phyloP scores from a whole-genome alignment of 2,797 vertebrate species.

The Chaetodon trifasciatus region DNA sequence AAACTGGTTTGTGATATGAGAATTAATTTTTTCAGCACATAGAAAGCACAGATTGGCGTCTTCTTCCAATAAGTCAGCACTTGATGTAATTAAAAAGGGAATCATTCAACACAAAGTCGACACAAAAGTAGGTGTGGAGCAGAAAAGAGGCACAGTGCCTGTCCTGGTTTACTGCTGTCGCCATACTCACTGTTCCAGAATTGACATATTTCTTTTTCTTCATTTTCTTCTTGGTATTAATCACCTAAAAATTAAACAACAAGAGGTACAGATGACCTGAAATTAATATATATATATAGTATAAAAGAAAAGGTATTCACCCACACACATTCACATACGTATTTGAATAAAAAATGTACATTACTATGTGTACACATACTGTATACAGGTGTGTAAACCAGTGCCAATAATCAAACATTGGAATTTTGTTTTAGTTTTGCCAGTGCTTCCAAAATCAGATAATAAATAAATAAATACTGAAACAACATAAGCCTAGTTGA shows the following conservation, averaged over 20 bases:
- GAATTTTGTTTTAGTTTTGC: neutral
- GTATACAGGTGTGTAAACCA: neutral
- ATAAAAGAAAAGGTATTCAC: too few species aligned
- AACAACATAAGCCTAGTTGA: too few species aligned
- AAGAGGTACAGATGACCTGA: neutral
- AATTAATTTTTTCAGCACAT: slow-evolving; percentile 30
- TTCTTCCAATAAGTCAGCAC: slow-evolving; percentile 39
- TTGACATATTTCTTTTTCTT: slow-evolving; percentile 98
- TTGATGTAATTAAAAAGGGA: slow-evolving; percentile 40
- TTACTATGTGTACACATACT: neutral
- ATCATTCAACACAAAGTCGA: slow-evolving; percentile 16
- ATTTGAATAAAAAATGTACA: neutral
- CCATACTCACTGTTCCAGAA: slow-evolving; percentile 93
- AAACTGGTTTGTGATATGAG: slow-evolving; percentile 30
- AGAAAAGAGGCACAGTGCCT: slow-evolving; percentile 33
- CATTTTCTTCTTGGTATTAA: slow-evolving; percentile 97
- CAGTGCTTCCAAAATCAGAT: neutral
- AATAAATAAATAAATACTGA: neutral
- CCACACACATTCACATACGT: neutral
- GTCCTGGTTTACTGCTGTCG: slow-evolving; percentile 11
- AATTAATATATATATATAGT: neutral
- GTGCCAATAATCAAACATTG: neutral
- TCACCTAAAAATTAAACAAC: slow-evolving; percentile 86
- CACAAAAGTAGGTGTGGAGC: slow-evolving; percentile 9
- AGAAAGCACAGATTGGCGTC: slow-evolving; percentile 34